Percentiles rank a stretch among this genome's conserved stretches.
Evolutionary conservation across 2,888 invertebrate genomes (phyloP).

Genomic region (Drosophila borealis): DNA sequence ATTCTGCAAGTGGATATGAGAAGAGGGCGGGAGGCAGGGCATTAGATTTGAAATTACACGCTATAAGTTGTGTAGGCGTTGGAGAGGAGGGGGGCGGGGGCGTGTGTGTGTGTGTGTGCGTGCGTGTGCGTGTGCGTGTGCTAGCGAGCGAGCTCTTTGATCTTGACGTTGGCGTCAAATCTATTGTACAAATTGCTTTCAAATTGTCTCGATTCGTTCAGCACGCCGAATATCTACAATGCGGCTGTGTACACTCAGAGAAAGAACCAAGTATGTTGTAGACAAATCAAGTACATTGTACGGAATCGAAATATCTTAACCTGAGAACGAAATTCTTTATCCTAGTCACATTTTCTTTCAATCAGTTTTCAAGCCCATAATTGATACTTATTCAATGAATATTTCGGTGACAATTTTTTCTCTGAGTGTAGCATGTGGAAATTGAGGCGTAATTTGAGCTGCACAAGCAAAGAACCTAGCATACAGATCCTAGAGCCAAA

Average conservation of each 20-base stretch:
- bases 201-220: conserved; percentile 62
- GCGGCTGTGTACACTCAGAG: conserved; percentile 1
- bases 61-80: neutral
- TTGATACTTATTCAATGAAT: neutral
- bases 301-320: no score
- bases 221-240: neutral
- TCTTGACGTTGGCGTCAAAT: conserved; percentile 40
- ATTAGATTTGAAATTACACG: conserved; percentile 45
- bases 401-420: neutral
- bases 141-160: conserved; percentile 42
- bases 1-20: conserved; percentile 70
- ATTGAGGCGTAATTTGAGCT: conserved; percentile 48
- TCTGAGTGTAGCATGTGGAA: conserved; percentile 19
- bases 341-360: no score
- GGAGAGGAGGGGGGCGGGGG: neutral
- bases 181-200: conserved; percentile 52
- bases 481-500: conserved; percentile 13
- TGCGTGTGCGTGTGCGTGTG: no score
- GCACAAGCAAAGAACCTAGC: conserved; percentile 1
- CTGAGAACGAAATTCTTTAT: no score
- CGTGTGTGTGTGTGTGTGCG: no score
- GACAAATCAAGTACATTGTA: no score
- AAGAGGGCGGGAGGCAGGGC: conserved; percentile 24
- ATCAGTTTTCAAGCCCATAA: neutral
- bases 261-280: neutral